Conservation (phyloP, 2,113 vertebrate species). For the Ctenodactylus gundi region DNA sequence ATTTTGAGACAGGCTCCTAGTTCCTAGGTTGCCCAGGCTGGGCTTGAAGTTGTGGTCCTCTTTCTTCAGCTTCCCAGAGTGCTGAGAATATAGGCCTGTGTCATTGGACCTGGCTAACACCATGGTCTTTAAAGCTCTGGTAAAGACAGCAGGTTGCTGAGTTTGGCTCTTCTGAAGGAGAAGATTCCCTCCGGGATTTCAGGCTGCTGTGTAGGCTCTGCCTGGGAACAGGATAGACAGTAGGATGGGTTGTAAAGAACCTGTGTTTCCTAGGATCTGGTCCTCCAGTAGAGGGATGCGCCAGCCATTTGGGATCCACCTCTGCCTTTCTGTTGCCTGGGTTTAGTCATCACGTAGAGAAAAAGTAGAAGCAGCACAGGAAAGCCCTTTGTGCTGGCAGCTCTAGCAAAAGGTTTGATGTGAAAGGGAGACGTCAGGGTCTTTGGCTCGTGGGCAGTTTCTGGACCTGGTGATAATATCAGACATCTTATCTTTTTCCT, state of each 20-base stretch:
- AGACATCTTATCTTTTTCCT: background rate
- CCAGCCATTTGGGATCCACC: background rate
- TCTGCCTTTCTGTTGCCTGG: background rate
- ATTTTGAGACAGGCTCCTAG: no score
- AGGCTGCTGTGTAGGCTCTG: background rate
- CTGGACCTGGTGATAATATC: background rate
- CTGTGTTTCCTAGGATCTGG: background rate
- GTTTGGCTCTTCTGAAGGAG: background rate
- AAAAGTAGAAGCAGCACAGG: background rate
- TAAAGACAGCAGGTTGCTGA: background rate
- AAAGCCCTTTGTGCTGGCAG: background rate
- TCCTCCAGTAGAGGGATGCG: background rate
- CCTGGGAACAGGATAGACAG: background rate
- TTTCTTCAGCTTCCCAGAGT: no score
- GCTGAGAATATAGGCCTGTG: no score
- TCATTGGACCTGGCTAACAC: no score
- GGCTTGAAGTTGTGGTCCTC: no score
- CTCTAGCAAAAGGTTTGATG: background rate
- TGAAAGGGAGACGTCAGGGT: background rate
- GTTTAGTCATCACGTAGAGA: background rate
- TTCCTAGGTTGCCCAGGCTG: no score
- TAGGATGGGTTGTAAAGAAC: background rate
- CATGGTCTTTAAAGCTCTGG: background rate
- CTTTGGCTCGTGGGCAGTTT: background rate
- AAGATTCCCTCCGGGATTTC: background rate